Percentiles rank a stretch among this genome's conserved stretches.
Conservation (phyloP, 2,888 invertebrate genomes). For the Platerodrilus igneus region DNA sequence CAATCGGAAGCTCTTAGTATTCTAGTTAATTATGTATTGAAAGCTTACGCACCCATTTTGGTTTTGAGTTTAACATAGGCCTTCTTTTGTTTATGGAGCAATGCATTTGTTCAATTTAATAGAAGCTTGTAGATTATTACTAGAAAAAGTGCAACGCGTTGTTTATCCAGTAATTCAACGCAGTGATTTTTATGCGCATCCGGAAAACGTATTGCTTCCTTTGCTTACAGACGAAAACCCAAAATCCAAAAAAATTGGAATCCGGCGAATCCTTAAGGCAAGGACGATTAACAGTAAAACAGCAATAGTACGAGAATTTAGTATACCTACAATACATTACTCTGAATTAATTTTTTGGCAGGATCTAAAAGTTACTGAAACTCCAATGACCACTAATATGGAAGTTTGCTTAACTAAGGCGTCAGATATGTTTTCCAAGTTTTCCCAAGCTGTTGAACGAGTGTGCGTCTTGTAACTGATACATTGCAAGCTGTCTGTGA, state of each 20-base stretch:
- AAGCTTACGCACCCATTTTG: background rate
- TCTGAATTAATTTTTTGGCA: constrained; percentile 1
- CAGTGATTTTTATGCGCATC: constrained; percentile 3
- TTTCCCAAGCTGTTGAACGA: constrained; percentile 3
- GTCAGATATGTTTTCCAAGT: too few species aligned
- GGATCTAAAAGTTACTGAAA: background rate
- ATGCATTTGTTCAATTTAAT: too few species aligned
- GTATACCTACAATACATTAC: background rate
- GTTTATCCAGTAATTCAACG: constrained; percentile 1
- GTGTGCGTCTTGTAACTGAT: background rate
- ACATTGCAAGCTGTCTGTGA: constrained; percentile 2
- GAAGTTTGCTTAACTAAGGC: background rate
- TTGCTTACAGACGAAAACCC: background rate
- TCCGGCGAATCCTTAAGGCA: background rate
- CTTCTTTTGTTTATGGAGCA: too few species aligned
- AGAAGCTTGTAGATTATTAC: too few species aligned
- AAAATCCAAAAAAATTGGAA: too few species aligned
- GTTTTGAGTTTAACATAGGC: too few species aligned
- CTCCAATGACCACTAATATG: constrained; percentile 1
- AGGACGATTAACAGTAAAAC: too few species aligned
- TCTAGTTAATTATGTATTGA: background rate
- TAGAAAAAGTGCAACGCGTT: background rate
- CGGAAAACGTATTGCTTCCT: constrained; percentile 4
- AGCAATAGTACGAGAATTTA: background rate
- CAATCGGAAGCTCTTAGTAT: background rate